Conservation (phyloP, 2,797 vertebrate genomes). For the Kryptolebias ocellatus region DNA sequence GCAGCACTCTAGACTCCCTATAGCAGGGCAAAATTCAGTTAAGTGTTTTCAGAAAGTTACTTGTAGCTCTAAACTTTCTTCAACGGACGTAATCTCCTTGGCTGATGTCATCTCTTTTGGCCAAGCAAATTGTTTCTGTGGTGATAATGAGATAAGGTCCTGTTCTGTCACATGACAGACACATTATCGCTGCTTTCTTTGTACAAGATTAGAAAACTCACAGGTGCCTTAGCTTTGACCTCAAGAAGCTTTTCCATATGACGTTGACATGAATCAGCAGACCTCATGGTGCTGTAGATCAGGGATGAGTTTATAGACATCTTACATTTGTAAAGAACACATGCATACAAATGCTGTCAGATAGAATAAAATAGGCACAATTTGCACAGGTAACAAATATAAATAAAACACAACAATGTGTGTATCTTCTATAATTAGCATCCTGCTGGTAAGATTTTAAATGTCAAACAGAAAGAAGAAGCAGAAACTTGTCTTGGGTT, state of each 20-base stretch:
- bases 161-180: too few relatives aligned
- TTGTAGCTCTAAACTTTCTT: not conserved
- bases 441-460: not conserved
- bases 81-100: not conserved
- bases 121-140: not conserved
- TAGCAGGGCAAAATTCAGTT: not conserved
- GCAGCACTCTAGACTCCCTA: conserved; percentile 34
- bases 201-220: not conserved
- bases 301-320: not conserved
- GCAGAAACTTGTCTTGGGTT: conserved; percentile 22
- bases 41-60: conserved; percentile 11
- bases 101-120: not conserved
- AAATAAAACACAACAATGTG: too few relatives aligned
- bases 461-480: conserved; percentile 37
- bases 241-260: not conserved
- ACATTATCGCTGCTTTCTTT: not conserved
- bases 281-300: not conserved
- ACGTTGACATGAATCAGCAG: not conserved
- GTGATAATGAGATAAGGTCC: not conserved
- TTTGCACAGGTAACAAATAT: too few relatives aligned
- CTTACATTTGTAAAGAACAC: too few relatives aligned
- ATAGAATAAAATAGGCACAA: too few relatives aligned
- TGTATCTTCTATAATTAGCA: conserved; percentile 10
- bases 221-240: not conserved
- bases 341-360: too few relatives aligned